Evolutionary conservation across 2,113 vertebrate genomes (phyloP).

Genomic region (Piprites chloris): DNA sequence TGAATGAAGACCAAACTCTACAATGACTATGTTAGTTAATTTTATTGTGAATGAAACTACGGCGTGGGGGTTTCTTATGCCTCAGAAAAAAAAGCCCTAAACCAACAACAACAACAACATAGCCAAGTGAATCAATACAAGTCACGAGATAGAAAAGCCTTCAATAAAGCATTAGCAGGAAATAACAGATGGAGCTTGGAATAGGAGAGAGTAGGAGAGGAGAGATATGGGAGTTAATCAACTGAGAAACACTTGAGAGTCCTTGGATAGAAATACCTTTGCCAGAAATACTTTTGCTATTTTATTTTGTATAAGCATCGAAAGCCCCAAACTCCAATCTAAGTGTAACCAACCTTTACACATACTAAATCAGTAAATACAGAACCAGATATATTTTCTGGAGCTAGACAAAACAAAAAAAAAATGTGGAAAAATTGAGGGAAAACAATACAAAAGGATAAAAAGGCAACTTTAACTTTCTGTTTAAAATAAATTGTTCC

Average conservation of each 20-base stretch:
- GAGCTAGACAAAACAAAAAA: neutral
- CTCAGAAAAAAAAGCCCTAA: neutral
- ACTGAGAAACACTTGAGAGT: neutral
- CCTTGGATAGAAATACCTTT: neutral
- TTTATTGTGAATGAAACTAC: neutral
- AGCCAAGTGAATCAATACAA: neutral
- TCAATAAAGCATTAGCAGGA: neutral
- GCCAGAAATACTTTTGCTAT: neutral
- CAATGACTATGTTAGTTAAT: neutral
- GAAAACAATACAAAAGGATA: neutral
- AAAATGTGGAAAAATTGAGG: neutral
- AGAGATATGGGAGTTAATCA: neutral
- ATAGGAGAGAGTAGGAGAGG: neutral
- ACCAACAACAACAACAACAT: neutral
- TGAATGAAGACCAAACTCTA: neutral
- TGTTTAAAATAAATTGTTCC: neutral
- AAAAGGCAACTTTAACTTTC: neutral
- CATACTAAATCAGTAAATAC: neutral
- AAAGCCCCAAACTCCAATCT: neutral
- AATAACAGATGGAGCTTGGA: neutral
- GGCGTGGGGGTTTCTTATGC: neutral
- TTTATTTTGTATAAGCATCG: neutral
- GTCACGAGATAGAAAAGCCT: neutral
- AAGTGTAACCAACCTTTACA: neutral
- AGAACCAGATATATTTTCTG: neutral